Base-by-base conservation (phyloP, 2,888 invertebrate genomes). In the Endomychus coccineus region DNA sequence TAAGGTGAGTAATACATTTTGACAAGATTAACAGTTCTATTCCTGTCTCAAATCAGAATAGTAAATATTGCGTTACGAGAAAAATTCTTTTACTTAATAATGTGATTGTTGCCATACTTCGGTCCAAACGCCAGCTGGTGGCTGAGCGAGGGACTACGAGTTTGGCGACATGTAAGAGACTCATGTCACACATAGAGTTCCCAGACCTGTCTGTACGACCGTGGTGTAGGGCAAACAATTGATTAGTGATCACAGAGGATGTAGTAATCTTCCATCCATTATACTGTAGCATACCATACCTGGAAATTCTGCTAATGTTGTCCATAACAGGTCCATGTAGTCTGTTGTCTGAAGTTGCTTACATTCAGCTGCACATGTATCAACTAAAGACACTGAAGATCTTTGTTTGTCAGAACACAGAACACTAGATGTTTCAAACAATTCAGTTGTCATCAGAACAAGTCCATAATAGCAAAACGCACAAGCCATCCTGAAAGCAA, bases 401-500 rank as follows among this genome's bases (percentile, higher is more conserved):
- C 49, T 50, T 2, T 52, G 52, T 33, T 55, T 55, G 3, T 54
- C 54, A 2, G 62, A 56, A 45, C 71, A 70, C 39, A 64, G 62
- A 25, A 63, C 62, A 1, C 66, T 58, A 0, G 70, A 66, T 13
- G 78, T 76, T 62, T 86, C 85, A 66, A 92, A 88, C 34, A 94
- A 66, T 61, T 94, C 92, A 0, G 94, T 95, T 1, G 94, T 92
- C 83, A 95, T 88, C 37, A 95, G 67, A 4, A 95, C 94, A 21
- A 94, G 74, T 1, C 95, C 94, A 61, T 95, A 95, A 66, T 95
- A 95, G 61, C 90, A 89, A 69, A 95, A 94, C 1, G 94, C 90
- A 62, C 91, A 91, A 0, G 86, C 77, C 76, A 89, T 82, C 89
- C 89, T 89, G 54, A n/a, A n/a, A n/a, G n/a, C n/a, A n/a, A n/a